phyloP scores from a whole-genome alignment of 2,888 invertebrate genomes.

The Drosophila antonietae region DNA sequence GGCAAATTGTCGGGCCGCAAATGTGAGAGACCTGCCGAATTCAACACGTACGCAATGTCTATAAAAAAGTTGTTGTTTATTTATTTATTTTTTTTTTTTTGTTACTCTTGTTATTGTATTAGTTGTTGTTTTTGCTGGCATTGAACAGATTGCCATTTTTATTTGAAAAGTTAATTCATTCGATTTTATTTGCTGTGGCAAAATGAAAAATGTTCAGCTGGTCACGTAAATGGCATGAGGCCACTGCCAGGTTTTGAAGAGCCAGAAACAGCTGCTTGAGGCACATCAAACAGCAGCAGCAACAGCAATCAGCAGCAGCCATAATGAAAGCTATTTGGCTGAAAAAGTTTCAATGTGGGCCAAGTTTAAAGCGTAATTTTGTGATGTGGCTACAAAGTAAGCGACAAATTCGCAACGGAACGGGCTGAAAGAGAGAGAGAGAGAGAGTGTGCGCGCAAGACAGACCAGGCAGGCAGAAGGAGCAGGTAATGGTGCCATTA shows the following conservation, averaged over 20 bases:
- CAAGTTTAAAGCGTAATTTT: constrained; percentile 66
- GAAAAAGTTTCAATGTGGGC: constrained; percentile 60
- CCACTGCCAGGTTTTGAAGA: not conserved
- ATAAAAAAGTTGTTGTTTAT: constrained; percentile 49
- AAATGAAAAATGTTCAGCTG: constrained; percentile 65
- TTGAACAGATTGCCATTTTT: constrained; percentile 63
- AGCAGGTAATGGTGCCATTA: constrained; percentile 72
- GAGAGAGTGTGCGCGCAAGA: not conserved
- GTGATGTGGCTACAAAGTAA: constrained; percentile 58
- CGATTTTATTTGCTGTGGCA: constrained; percentile 56
- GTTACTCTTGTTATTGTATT: not conserved
- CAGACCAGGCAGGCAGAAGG: constrained; percentile 3
- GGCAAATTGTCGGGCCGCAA: constrained; percentile 40
- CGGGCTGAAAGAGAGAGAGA: not conserved
- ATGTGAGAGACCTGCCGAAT: constrained; percentile 26
- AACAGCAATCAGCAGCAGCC: constrained; percentile 41
- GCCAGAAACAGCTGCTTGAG: constrained; percentile 58
- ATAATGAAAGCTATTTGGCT: constrained; percentile 67
- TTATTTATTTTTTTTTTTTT: too few relatives aligned
- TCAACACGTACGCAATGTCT: constrained; percentile 54
- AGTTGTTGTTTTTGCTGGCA: constrained; percentile 21
- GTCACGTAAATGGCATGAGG: constrained; percentile 64
- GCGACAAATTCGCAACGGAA: constrained; percentile 37
- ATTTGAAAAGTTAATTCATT: constrained; percentile 76
- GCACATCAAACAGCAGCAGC: constrained; percentile 47